A percentile compares a stretch with the other conserved stretches of the same genome.
These are phyloP conservation scores for Apamea crenata DNA, from an alignment of 2,888 invertebrate genomes.

Conservation along the genomic window DNA sequence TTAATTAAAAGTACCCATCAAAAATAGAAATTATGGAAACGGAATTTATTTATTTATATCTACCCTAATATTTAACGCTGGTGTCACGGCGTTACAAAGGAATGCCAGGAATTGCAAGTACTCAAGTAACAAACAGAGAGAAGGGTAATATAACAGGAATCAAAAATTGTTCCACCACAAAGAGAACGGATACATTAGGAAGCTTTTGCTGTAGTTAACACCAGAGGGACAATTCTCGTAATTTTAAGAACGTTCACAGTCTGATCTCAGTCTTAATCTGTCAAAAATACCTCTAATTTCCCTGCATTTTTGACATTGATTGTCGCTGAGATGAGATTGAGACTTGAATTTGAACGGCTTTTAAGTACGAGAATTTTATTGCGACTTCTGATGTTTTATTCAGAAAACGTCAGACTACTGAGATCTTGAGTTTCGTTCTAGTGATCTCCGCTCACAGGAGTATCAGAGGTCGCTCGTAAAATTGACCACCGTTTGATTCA, in stretches of 20 bases:
- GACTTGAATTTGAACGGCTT: too few relatives aligned
- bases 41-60: neutral
- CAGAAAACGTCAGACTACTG: neutral
- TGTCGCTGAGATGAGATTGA: too few relatives aligned
- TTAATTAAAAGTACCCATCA: neutral
- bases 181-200: neutral
- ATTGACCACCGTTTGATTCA: slow-evolving; percentile 77
- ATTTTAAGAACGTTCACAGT: too few relatives aligned
- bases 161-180: neutral
- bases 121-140: neutral
- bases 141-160: neutral
- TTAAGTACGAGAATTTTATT: too few relatives aligned
- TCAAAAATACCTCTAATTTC: too few relatives aligned
- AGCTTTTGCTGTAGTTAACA: slow-evolving; percentile 7
- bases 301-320: too few relatives aligned
- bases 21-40: neutral
- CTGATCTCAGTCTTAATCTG: too few relatives aligned
- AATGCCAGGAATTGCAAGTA: slow-evolving; percentile 1
- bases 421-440: slow-evolving; percentile 30
- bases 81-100: neutral
- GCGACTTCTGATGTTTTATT: slow-evolving; percentile 23
- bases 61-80: neutral
- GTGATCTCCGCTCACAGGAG: slow-evolving; percentile 41
- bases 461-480: slow-evolving; percentile 75
- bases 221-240: too few relatives aligned